Percentiles rank a stretch among this genome's conserved stretches.
phyloP scores from a whole-genome alignment of 2,888 invertebrate genomes.

The Ferrisia virgata region DNA sequence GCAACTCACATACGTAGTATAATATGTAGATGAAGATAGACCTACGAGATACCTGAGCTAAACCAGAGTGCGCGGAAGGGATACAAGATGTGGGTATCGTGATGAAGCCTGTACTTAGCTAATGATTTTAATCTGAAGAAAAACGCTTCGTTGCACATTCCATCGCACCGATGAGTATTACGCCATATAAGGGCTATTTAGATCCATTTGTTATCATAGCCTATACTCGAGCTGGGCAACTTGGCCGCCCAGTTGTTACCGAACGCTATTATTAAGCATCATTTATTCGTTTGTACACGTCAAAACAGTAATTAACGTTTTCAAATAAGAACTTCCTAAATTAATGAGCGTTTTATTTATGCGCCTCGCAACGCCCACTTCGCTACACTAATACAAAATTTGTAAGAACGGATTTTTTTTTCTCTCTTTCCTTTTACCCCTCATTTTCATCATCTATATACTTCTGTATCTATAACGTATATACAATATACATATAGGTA shows the following conservation, averaged over 20 bases:
- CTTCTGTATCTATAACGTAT: no score
- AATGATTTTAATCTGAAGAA: not conserved
- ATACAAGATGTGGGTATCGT: no score
- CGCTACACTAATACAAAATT: slow-evolving; percentile 27
- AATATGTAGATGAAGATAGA: no score
- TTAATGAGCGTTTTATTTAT: slow-evolving; percentile 45
- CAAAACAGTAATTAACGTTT: slow-evolving; percentile 44
- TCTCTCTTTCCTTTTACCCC: not conserved
- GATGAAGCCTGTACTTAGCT: not conserved
- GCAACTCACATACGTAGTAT: no score
- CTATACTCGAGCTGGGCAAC: not conserved
- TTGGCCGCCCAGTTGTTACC: slow-evolving; percentile 41
- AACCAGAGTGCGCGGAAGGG: no score
- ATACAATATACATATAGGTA: no score
- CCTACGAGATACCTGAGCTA: no score
- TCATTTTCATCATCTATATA: not conserved
- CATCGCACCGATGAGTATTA: not conserved
- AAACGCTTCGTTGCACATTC: not conserved
- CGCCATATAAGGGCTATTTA: slow-evolving; percentile 11
- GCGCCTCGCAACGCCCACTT: slow-evolving; percentile 38
- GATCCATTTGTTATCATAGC: slow-evolving; percentile 34
- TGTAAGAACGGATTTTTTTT: slow-evolving; percentile 33
- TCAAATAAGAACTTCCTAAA: slow-evolving; percentile 43
- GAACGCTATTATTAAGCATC: slow-evolving; percentile 40
- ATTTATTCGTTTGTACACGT: slow-evolving; percentile 44